These are phyloP conservation scores for Samia ricini DNA, from an alignment of 1,140 invertebrate species.

Conservation along the genomic window DNA sequence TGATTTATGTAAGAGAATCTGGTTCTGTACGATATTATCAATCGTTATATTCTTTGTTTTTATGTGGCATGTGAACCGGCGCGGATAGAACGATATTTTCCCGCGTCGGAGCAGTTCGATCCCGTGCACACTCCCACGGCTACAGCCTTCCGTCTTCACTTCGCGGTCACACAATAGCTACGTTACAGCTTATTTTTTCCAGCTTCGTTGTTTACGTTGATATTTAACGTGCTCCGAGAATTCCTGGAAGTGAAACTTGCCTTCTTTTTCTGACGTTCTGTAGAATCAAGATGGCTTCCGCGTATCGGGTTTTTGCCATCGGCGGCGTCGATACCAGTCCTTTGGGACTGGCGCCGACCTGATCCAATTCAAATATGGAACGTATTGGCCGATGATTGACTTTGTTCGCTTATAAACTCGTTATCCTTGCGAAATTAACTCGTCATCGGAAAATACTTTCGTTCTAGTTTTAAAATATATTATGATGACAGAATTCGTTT, in stretches of 20 bases:
- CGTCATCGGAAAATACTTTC: slow-evolving; percentile 11
- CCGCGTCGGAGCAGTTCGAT: slow-evolving; percentile 50
- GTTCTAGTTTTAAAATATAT: slow-evolving; percentile 1
- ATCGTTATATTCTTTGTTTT: neutral
- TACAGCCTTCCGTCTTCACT: slow-evolving; percentile 48
- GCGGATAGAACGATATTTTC: slow-evolving; percentile 52
- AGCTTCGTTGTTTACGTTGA: slow-evolving; percentile 58
- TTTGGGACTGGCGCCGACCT: slow-evolving; percentile 41
- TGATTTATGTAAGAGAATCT: no score
- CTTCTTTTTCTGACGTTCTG: slow-evolving; percentile 55
- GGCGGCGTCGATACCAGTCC: slow-evolving; percentile 36
- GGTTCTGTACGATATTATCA: neutral
- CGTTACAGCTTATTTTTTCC: slow-evolving; percentile 62
- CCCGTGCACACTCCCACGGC: slow-evolving; percentile 53
- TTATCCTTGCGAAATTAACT: neutral
- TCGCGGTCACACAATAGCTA: slow-evolving; percentile 60
- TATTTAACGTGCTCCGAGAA: slow-evolving; percentile 48
- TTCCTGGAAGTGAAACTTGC: slow-evolving; percentile 61
- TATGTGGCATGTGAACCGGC: slow-evolving; percentile 44
- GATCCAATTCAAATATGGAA: slow-evolving; percentile 45
- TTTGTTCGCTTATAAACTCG: slow-evolving; percentile 4
- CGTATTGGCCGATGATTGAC: slow-evolving; percentile 15
- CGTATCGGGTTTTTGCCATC: slow-evolving; percentile 49
- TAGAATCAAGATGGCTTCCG: slow-evolving; percentile 62
- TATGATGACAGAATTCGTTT: neutral